Conservation (phyloP, 2,888 invertebrate genomes). For the Osmoderma eremita region DNA sequence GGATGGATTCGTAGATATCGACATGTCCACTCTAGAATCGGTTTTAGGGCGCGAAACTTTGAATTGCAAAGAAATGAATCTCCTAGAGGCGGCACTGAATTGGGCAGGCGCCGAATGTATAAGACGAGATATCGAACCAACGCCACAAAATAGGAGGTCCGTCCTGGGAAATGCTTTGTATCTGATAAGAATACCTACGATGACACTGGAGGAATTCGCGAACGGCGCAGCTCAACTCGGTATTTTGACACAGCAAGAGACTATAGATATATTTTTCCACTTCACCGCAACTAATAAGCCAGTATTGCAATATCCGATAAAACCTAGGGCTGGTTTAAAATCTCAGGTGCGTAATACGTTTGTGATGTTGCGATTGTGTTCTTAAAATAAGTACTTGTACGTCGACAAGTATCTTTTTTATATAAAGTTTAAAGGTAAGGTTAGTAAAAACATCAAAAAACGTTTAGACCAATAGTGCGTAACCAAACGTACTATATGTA, state of each 20-base stretch:
- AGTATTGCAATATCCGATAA: conserved; percentile 81
- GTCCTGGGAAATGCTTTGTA: conserved; percentile 83
- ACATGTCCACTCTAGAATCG: conserved; percentile 90
- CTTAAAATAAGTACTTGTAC: too few relatives aligned
- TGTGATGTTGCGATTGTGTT: too few relatives aligned
- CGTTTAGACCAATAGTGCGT: too few relatives aligned
- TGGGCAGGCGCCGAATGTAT: conserved; percentile 95
- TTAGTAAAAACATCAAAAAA: too few relatives aligned
- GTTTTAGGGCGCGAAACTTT: conserved; percentile 92
- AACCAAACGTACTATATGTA: too few relatives aligned
- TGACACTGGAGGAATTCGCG: conserved; percentile 94
- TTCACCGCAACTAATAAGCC: conserved; percentile 93
- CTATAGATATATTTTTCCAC: conserved; percentile 93
- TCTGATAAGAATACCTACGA: conserved; percentile 91
- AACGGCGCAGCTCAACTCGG: conserved; percentile 94
- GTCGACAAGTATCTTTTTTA: too few relatives aligned
- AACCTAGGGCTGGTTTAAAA: conserved; percentile 86
- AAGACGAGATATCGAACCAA: conserved; percentile 83
- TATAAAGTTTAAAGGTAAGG: too few relatives aligned
- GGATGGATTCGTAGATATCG: conserved; percentile 96
- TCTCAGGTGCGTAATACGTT: conserved; percentile 85
- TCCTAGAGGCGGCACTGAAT: conserved; percentile 89
- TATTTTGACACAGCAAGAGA: conserved; percentile 90
- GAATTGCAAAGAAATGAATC: conserved; percentile 92
- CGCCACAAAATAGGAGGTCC: conserved; percentile 80